phyloP scores from a whole-genome alignment of 2,113 vertebrate genomes.

The Notiomystis cincta region DNA sequence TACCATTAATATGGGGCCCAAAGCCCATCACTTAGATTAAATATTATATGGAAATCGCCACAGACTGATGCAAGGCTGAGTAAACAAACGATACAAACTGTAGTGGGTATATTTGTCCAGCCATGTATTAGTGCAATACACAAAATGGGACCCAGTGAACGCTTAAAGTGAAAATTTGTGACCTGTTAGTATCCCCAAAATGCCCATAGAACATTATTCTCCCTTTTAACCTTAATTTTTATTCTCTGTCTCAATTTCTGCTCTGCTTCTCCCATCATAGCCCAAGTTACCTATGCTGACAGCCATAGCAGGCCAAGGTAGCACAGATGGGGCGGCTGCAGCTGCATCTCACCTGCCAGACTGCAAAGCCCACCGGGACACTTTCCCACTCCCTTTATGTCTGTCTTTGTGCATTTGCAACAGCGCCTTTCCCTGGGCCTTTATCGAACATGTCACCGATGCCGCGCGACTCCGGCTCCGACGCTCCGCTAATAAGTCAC shows the following conservation, averaged over 20 bases:
- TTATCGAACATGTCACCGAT: conserved; percentile 55
- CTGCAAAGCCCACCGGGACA: conserved; percentile 69
- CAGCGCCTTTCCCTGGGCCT: conserved; percentile 65
- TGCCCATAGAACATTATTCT: conserved; percentile 51
- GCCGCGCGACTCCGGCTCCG: not conserved
- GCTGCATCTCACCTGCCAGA: conserved; percentile 75
- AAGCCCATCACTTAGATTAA: conserved; percentile 16
- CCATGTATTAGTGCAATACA: conserved; percentile 13
- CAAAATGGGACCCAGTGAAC: conserved; percentile 41
- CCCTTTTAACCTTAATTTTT: conserved; percentile 64
- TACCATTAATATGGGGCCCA: not conserved
- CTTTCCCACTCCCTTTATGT: conserved; percentile 54
- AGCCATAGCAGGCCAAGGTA: conserved; percentile 61
- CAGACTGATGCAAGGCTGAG: conserved; percentile 26
- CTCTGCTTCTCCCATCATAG: conserved; percentile 64
- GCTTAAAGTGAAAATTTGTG: conserved; percentile 51
- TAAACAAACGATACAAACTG: conserved; percentile 31
- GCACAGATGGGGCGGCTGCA: conserved; percentile 74
- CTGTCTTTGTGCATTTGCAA: conserved; percentile 69
- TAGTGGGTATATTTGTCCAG: conserved; percentile 35
- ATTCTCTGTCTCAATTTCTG: conserved; percentile 65
- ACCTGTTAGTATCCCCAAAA: conserved; percentile 58
- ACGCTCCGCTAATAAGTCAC: not conserved
- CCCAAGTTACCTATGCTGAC: conserved; percentile 49
- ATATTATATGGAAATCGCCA: not conserved